A percentile compares a stretch with the other conserved stretches of the same genome.
Conservation (phyloP, 1,140 invertebrate species). For the Trypoxylus dichotomus region DNA sequence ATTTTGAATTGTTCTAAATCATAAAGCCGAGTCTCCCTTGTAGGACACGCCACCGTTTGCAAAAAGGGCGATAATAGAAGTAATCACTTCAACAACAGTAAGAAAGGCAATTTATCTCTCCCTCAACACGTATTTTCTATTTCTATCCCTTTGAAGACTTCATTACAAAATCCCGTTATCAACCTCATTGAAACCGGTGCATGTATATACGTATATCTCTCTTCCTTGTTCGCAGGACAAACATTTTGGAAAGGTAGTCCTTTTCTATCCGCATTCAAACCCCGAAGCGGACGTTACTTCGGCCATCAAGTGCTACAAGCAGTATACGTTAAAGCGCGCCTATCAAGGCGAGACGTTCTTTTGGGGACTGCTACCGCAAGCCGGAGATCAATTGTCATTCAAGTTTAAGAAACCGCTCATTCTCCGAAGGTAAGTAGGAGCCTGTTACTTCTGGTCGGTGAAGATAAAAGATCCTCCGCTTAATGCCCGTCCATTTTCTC, state of each 20-base stretch:
- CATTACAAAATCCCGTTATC: no score
- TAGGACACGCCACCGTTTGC: no score
- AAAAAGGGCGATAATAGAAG: no score
- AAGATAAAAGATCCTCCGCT: not conserved
- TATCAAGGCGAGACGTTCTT: constrained; percentile 90
- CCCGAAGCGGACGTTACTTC: constrained; percentile 74
- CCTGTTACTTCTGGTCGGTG: not conserved
- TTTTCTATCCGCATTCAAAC: constrained; percentile 82
- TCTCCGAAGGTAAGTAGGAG: constrained; percentile 69
- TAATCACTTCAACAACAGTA: no score
- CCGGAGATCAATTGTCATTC: constrained; percentile 81
- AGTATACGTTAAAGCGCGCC: constrained; percentile 78
- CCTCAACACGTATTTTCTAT: no score
- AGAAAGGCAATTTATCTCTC: no score
- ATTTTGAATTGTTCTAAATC: no score
- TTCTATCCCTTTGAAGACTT: no score
- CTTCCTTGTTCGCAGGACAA: constrained; percentile 68
- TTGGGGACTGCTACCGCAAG: constrained; percentile 87
- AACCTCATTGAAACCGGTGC: no score
- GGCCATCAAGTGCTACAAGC: constrained; percentile 82
- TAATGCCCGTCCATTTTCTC: constrained; percentile 2
- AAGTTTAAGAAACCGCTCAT: constrained; percentile 75
- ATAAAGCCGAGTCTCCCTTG: no score
- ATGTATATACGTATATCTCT: not conserved
- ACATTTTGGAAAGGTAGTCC: constrained; percentile 85